Evolutionary conservation across 2,888 invertebrate genomes (phyloP).

Genomic region (Helobdella robusta): DNA sequence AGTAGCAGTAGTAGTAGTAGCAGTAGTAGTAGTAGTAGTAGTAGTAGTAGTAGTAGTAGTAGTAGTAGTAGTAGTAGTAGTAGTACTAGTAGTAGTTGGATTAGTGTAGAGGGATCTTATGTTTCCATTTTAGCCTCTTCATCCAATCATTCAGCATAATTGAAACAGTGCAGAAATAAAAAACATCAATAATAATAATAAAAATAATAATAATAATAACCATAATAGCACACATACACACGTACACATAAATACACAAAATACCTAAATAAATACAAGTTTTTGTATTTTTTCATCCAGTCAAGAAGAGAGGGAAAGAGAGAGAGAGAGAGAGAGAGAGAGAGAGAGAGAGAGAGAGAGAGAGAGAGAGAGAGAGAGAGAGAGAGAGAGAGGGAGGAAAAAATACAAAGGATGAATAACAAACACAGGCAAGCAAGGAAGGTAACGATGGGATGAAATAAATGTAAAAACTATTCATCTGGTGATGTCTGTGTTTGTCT

Average conservation of each 20-base stretch:
- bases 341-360: neutral
- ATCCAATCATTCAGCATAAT: too few species aligned
- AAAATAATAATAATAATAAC: too few species aligned
- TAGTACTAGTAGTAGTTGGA: too few species aligned
- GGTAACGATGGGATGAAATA: neutral
- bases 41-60: neutral
- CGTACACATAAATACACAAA: too few species aligned
- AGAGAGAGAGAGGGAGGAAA: neutral
- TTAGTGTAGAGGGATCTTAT: too few species aligned
- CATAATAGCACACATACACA: too few species aligned
- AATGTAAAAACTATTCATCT: too few species aligned
- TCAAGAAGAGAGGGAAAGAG: too few species aligned
- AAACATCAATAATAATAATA: neutral
- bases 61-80: neutral
- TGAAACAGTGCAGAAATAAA: neutral
- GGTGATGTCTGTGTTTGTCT: too few species aligned
- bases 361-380: neutral
- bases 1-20: constrained; percentile 1
- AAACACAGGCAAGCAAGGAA: neutral
- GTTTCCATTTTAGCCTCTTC: too few species aligned
- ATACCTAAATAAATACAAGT: too few species aligned
- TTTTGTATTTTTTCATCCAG: too few species aligned
- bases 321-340: neutral
- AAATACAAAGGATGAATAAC: neutral
- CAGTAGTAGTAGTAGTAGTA: neutral